Percentiles rank a stretch among this genome's conserved stretches.
phyloP scores from a whole-genome alignment of 1,140 invertebrate genomes.

The Cheumatopsyche charites region DNA sequence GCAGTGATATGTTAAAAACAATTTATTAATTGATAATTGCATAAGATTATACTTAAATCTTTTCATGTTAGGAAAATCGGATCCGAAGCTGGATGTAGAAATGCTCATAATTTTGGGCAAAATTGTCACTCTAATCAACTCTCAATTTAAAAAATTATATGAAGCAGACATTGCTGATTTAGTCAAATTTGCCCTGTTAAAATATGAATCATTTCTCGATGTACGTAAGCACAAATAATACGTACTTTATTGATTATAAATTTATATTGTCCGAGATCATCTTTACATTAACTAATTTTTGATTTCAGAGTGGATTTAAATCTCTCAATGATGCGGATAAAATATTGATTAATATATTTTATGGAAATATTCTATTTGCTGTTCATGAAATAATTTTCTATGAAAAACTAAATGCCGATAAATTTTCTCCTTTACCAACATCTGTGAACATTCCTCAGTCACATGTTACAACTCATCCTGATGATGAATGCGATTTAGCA shows the following conservation, averaged over 20 bases:
- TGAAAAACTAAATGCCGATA: constrained; percentile 30
- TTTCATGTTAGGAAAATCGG: constrained; percentile 26
- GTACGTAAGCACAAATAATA: constrained; percentile 20
- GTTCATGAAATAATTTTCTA: constrained; percentile 29
- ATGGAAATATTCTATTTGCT: constrained; percentile 30
- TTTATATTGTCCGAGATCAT: too few relatives aligned
- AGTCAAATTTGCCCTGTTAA: constrained; percentile 25
- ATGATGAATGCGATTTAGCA: constrained; percentile 43
- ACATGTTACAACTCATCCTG: constrained; percentile 34
- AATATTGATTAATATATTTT: constrained; percentile 16
- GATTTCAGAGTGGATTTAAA: not conserved
- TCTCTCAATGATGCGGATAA: not conserved
- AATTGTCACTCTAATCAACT: constrained; percentile 33
- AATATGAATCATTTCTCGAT: constrained; percentile 30
- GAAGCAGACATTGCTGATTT: constrained; percentile 27
- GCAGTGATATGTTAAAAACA: not conserved
- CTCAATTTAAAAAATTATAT: constrained; percentile 34
- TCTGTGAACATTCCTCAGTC: not conserved
- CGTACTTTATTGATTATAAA: too few relatives aligned
- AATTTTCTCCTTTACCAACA: not conserved
- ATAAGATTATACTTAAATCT: not conserved
- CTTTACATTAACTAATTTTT: not conserved
- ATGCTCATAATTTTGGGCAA: constrained; percentile 35
- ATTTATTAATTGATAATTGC: not conserved
- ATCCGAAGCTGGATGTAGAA: not conserved